A percentile compares a stretch with the other conserved stretches of the same genome.
Evolutionary conservation across 2,113 vertebrate genomes (phyloP).

Genomic region (Dicaeum eximium): DNA sequence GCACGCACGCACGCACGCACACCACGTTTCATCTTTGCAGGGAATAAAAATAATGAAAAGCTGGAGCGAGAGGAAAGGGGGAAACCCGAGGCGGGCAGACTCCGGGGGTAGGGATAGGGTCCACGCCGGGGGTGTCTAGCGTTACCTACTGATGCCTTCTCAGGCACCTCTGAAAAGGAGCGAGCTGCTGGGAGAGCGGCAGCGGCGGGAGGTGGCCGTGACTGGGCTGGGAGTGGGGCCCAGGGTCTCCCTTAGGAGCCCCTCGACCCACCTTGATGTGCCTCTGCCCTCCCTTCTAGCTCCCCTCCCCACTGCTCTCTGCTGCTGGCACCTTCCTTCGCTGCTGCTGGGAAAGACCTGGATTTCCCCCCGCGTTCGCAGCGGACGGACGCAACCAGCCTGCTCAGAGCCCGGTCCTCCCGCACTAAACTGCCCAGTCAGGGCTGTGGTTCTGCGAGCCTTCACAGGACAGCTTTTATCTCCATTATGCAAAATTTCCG

Average conservation of each 20-base stretch:
- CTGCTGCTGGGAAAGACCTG: background rate
- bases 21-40: background rate
- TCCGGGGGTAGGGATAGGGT: too few species aligned
- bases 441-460: background rate
- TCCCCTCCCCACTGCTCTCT: background rate
- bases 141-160: background rate
- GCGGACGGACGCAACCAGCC: rapidly evolving
- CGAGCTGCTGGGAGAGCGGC: background rate
- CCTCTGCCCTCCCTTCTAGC: background rate
- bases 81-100: rapidly evolving
- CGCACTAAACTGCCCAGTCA: rapidly evolving
- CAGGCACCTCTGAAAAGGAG: background rate
- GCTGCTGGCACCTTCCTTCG: background rate
- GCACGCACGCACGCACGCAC: rapidly evolving
- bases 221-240: background rate
- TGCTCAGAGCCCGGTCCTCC: rapidly evolving
- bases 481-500: rapidly evolving
- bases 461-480: background rate
- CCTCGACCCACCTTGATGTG: background rate
- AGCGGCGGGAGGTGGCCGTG: background rate
- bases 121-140: rapidly evolving
- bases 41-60: background rate
- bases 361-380: background rate
- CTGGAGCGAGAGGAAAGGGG: background rate
- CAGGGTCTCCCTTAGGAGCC: background rate